Base-by-base conservation (phyloP, 1,140 invertebrate genomes). In the Penaeus indicus region DNA sequence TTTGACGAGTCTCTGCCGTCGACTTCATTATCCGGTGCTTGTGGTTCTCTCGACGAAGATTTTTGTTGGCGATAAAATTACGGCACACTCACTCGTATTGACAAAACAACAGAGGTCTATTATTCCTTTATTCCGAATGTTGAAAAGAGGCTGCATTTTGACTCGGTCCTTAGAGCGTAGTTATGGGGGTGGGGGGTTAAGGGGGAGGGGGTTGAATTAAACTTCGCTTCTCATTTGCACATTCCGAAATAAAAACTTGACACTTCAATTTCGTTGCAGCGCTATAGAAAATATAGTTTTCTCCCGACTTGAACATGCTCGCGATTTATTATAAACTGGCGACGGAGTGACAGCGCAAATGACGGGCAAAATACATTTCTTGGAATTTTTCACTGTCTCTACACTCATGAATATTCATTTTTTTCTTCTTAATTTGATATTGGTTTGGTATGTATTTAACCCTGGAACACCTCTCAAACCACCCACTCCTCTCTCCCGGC, bases 11-110 rank as follows among this genome's bases (percentile, higher is more conserved):
- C 63, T 67, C 62, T 75, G 84, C 72, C 84, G 84, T 86, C 84
- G 84, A 86, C 84, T 86, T 86, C 84, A 86, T 86, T 86, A 86
- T 86, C 84, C 84, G 84, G 84, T 79, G 72, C 84, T 86, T 79
- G 84, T 86, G 84, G 84, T 79, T 86, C 84, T 86, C 84, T 79
- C 72, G 61, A 60, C 84, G 84, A 86, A 72, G 84, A 86, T 86
- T 86, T 86, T 86, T 86, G 84, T 78, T 69, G 84, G 84, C 84
- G 84, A 86, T 86, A 86, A 86, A 86, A 86, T 86, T 86, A 79
- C 84, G 75, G 84, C 47, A 86, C 84, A 86, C 84, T 86, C 82
- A n/a, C 82, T n/a, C 47, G 72, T 47, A 79, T 64, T 64, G 72
- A 86, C 47, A 85, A 75, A 78, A 86, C 69, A 86, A 78, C 72